Evolutionary conservation across 2,113 vertebrate genomes (phyloP), one percentile per base, ranked within the genome.

Genomic region (Acrocephalus kingi): DNA sequence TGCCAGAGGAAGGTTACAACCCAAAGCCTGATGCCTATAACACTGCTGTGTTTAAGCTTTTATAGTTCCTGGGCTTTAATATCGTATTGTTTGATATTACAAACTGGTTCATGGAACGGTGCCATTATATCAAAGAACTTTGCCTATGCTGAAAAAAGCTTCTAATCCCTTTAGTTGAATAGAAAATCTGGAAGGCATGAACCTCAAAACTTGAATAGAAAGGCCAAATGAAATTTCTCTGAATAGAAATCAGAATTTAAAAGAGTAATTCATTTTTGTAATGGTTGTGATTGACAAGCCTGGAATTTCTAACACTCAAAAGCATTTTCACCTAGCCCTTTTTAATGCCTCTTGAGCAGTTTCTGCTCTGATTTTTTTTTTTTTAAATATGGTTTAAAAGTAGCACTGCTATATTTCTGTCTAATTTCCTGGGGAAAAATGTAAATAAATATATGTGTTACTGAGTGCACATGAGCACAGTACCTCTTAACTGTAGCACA

Each of bases 161-260:
- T 58, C 62, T 94, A 52, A 73, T 93, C 83, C 73, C 74, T 81
- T 85, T 58, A 71, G 61, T 62, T 77, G 16, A 33, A n/a, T 4
- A 77, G 83, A 61, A 92, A 86, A 92, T 59, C 81, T 54, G 72
- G 52, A 84, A 87, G 62, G 78, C 37, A 25, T 64, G 48, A 94
- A 54, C 20, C 31, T 66, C 43, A 82, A 45, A 68, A 87, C 62
- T 49, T 78, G 41, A 67, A 58, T 27, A 72, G 39, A 77, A 90
- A 66, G 39, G 28, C 28, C 41, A 81, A 72, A 73, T 81, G 39
- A 95, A 85, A 33, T 75, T 66, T 89, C 33, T 75, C 52, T 89
- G 61, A 74, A 85, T 88, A 88, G 46, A 94, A 84, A 84, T 55
- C 45, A 55, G 73, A 72, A 86, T 80, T 84, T 77, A n/a, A 92